Evolutionary conservation across 2,797 vertebrate species (phyloP), one percentile per base, ranked within the genome.

Genomic region (Ispidina picta): DNA sequence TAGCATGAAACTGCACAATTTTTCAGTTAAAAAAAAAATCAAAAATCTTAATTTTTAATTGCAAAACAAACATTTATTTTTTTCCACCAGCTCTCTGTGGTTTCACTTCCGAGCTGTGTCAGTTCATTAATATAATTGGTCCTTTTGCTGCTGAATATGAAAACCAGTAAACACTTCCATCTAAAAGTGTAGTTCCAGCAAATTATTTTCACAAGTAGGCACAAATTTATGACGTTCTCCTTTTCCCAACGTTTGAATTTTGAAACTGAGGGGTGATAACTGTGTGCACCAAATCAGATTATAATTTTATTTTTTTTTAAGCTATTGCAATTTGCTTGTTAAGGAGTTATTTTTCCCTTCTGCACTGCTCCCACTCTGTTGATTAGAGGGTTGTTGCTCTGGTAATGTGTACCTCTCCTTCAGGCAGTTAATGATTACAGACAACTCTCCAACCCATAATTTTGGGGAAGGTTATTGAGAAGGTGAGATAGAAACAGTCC

Each of bases 381-480:
- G 91, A 93, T 93, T 84, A 95, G 71, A 83, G 74, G 66, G 88
- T 95, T 84, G 89, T 76, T 92, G 74, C 74, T 93, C 72, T 82
- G 74, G 73, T 76, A 71, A 85, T 89, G 68, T 6, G 2, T 56
- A 19, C 84, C 88, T 72, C 80, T 90, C 82, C 89, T 91, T 56
- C 78, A 92, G 85, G 77, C 85, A 51, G 69, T 92, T 95, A 93
- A 92, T 95, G 89, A 96, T 92, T 91, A 91, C 60, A 92, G 89
- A 79, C 83, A 92, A 48, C 74, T 79, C 64, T 91, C 64, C 60
- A 95, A 82, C 83, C 83, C 93, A 35, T 66, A 55, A 71, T 93
- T 92, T 64, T 64, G 55, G 73, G 77, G 88, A 92, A 96, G 77
- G 93, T 95, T 95, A 92, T 77, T 71, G 60, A 82, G 91, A 91